A percentile compares a stretch with the other conserved stretches of the same genome.
Conservation (phyloP, 2,797 vertebrate genomes). For the Columba guinea region DNA sequence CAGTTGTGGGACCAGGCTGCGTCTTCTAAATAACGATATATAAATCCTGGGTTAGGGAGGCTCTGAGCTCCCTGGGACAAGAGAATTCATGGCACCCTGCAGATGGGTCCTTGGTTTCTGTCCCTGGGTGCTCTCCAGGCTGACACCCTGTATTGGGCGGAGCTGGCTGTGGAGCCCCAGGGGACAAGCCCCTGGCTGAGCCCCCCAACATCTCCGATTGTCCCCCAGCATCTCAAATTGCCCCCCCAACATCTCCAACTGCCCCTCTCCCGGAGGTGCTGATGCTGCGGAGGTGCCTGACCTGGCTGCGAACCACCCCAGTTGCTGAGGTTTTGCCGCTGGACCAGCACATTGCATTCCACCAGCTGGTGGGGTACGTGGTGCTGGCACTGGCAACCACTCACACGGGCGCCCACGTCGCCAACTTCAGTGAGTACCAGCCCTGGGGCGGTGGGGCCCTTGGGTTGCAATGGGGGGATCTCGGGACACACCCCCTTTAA, state of each 20-base stretch:
- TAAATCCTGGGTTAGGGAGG: rapidly evolving
- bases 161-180: neutral
- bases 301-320: constrained; percentile 85
- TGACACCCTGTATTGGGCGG: neutral
- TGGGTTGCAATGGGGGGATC: rapidly evolving
- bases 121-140: neutral
- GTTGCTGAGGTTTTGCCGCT: constrained; percentile 82
- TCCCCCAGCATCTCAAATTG: rapidly evolving
- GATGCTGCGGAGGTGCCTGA: constrained; percentile 88
- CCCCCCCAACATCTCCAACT: no score
- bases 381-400: constrained; percentile 73
- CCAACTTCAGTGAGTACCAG: constrained; percentile 85
- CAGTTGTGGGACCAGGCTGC: neutral
- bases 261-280: constrained; percentile 75
- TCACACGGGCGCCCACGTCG: constrained; percentile 77
- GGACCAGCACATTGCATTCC: constrained; percentile 86
- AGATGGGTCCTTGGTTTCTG: neutral
- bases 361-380: constrained; percentile 86
- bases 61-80: neutral
- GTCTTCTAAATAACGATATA: neutral
- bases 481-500: rapidly evolving
- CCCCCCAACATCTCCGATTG: neutral
- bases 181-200: neutral
- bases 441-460: no score
- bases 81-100: neutral